Evolutionary conservation across 2,797 vertebrate genomes (phyloP), one percentile per base, ranked within the genome.

Genomic region (Leptoclinus maculatus): DNA sequence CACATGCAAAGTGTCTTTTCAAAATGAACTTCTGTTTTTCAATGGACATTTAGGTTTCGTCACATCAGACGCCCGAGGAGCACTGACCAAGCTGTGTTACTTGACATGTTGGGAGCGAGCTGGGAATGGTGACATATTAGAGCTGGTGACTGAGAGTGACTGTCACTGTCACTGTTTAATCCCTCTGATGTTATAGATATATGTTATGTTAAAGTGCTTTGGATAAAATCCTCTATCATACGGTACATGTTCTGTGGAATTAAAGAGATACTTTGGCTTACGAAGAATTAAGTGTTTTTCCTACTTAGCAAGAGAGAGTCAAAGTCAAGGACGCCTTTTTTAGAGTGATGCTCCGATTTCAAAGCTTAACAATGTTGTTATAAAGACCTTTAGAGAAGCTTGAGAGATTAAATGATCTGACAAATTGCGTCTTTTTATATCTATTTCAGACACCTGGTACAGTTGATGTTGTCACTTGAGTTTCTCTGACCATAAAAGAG

Each of bases 171-270:
- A 64, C 70, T 56, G 12, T 67, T 73, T 86, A 90, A 87, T 85
- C 75, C 59, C 73, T 80, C 65, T 87, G 36, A 78, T 83, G 59
- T 74, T 71, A 79, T 75, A 79, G 66, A 83, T 76, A 62, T 47
- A 83, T 63, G 38, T 63, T 62, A 72, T 10, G 9, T 66, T 38
- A 70, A 84, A 72, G 41, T 27, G 32, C 69, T 79, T 78, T 62
- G 49, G 67, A 80, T 81, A 56, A 82, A 74, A 74, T 72, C 60
- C 64, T 76, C 57, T 65, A 57, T 75, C 53, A 80, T 81, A 82
- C 21, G 14, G 32, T 56, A 68, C 59, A 45, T 83, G 68, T 71
- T 82, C 69, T 69, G 67, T 68, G 47, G 21, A 49, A 21, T n/a
- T 49, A 49, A 49, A 49, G 47, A 19, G 21, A 49, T 49, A 49